Percentiles rank a stretch among this genome's conserved stretches.
Conservation (phyloP, 2,797 vertebrate genomes). For the Adelosebastes latens region DNA sequence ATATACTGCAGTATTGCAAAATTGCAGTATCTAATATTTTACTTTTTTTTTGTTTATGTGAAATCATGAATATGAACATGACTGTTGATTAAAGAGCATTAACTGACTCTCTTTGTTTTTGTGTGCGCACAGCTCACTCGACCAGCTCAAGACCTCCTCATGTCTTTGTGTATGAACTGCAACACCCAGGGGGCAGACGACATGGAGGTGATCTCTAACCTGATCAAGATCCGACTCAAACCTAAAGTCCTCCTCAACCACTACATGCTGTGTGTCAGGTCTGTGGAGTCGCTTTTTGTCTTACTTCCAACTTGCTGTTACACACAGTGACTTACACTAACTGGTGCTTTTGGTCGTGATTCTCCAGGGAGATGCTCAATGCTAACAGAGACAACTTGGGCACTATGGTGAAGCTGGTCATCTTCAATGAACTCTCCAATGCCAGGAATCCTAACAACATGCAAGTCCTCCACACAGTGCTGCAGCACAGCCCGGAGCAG, state of each 20-base stretch:
- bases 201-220: slow-evolving; percentile 96
- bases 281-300: neutral
- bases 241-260: slow-evolving; percentile 98
- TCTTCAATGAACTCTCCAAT: slow-evolving; percentile 97
- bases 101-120: neutral
- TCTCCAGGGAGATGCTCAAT: slow-evolving; percentile 92
- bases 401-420: slow-evolving; percentile 96
- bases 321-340: neutral
- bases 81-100: neutral
- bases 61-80: neutral
- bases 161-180: slow-evolving; percentile 98
- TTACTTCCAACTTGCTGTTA: neutral
- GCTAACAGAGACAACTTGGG: slow-evolving; percentile 95
- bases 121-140: slow-evolving; percentile 87
- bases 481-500: slow-evolving; percentile 96
- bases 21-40: neutral
- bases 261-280: slow-evolving; percentile 96
- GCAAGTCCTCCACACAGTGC: slow-evolving; percentile 95
- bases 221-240: slow-evolving; percentile 98
- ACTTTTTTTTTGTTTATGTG: neutral
- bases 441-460: slow-evolving; percentile 99
- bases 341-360: neutral
- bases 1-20: neutral
- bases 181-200: slow-evolving; percentile 92
- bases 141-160: slow-evolving; percentile 96